Percentiles rank a stretch among this genome's conserved stretches.
Evolutionary conservation across 1,140 invertebrate genomes (phyloP).

Genomic region (Orussus abietinus): DNA sequence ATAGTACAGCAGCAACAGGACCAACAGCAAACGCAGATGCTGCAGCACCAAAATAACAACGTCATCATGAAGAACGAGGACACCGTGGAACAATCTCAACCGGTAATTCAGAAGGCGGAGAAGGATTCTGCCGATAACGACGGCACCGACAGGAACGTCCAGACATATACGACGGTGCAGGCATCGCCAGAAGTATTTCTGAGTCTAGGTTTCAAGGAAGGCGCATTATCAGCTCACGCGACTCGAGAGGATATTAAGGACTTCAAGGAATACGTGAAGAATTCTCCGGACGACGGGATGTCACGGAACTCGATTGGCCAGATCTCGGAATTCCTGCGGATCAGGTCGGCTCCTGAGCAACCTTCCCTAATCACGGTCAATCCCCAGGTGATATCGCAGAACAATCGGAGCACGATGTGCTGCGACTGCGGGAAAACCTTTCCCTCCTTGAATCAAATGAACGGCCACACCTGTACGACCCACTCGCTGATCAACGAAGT

Average conservation of each 20-base stretch:
- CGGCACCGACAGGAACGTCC: constrained; percentile 21
- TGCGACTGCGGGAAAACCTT: constrained; percentile 47
- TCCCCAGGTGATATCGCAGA: constrained; percentile 44
- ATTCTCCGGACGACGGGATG: constrained; percentile 34
- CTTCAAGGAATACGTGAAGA: constrained; percentile 40
- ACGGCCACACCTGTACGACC: constrained; percentile 37
- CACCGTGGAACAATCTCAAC: constrained; percentile 34
- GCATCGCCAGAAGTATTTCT: constrained; percentile 46
- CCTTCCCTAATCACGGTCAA: constrained; percentile 44
- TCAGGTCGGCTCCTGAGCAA: constrained; percentile 41
- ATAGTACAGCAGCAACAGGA: constrained; percentile 22
- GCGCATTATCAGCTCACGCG: constrained; percentile 28
- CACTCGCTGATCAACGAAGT: constrained; percentile 34
- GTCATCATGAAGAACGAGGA: constrained; percentile 43
- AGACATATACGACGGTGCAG: constrained; percentile 44
- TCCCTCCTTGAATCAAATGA: constrained; percentile 32
- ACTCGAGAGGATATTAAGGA: constrained; percentile 43
- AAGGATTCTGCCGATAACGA: constrained; percentile 38
- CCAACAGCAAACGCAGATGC: constrained; percentile 23
- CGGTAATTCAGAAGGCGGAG: constrained; percentile 39
- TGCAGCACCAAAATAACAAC: constrained; percentile 45
- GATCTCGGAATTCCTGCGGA: constrained; percentile 48
- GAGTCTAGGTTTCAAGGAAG: constrained; percentile 46
- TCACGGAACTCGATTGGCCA: constrained; percentile 44
- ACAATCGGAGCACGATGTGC: constrained; percentile 43